A percentile compares a stretch with the other conserved stretches of the same genome.
Conservation (phyloP, 2,888 invertebrate species). For the Pomacea canaliculata region DNA sequence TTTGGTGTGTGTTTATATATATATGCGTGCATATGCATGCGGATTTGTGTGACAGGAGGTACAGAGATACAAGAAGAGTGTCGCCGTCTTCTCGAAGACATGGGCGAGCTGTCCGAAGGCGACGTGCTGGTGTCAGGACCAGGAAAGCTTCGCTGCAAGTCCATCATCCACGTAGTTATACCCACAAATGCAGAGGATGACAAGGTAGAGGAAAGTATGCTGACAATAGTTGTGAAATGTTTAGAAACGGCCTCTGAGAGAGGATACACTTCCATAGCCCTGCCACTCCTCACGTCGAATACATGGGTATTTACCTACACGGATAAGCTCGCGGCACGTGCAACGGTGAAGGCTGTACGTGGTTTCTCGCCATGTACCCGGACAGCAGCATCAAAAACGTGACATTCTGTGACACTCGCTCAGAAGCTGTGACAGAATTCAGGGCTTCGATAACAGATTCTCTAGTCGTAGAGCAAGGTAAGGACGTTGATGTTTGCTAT, state of each 20-base stretch:
- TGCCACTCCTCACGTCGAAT: slow-evolving; percentile 54
- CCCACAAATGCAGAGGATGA: slow-evolving; percentile 33
- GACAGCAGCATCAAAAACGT: too few species aligned
- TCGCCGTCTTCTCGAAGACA: too few species aligned
- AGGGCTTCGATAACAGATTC: too few species aligned
- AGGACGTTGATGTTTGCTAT: too few species aligned
- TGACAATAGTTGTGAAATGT: slow-evolving; percentile 34
- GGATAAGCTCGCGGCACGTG: neutral
- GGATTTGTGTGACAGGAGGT: neutral
- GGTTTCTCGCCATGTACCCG: too few species aligned
- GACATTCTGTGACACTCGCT: too few species aligned
- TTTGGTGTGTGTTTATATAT: too few species aligned
- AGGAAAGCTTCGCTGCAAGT: slow-evolving; percentile 15
- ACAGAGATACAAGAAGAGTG: neutral
- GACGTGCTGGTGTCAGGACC: neutral
- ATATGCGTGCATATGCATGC: neutral
- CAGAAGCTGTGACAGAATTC: too few species aligned
- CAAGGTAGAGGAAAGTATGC: slow-evolving; percentile 32
- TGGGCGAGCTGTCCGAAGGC: neutral
- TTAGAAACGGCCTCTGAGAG: neutral
- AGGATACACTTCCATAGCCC: slow-evolving; percentile 40
- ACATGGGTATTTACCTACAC: slow-evolving; percentile 17
- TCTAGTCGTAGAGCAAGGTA: too few species aligned
- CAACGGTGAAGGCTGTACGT: neutral
- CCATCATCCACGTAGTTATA: slow-evolving; percentile 42